Evolutionary conservation across 2,797 vertebrate species (phyloP), one percentile per base, ranked within the genome.

Genomic region (Callimico goeldii): DNA sequence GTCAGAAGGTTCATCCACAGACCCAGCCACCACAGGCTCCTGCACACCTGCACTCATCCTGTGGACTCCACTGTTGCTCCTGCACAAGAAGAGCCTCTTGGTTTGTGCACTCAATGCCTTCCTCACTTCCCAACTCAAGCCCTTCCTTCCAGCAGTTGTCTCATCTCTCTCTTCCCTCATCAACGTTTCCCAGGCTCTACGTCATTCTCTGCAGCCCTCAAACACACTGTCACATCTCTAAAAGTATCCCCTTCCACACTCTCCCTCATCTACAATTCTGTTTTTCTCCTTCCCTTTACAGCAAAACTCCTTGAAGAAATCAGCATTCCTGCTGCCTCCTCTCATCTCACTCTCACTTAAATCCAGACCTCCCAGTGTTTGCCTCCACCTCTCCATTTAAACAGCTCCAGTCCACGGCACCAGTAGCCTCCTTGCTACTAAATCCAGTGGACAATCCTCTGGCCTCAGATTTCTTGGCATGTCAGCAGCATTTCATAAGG

Each of bases 281-380:
- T 73, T 81, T 76, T 64, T 84, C 30, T 19, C 48, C 50, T 76
- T 50, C 28, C 20, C n/a, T 83, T 92, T 36, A 89, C 0, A 43
- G 64, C 30, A 75, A 93, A 93, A 75, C 22, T 61, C 55, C 82
- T 91, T 52, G 15, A 75, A 90, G 46, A 43, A 77, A 30, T 85
- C 64, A 64, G n/a, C 57, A 22, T 0, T 82, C 61, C 39, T 81
- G 28, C 20, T 28, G 11, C 61, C 28, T 57, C 55, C 58, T 73
- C 36, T 67, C 15, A 19, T 17, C n/a, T 94, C 28, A n/a, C 7
- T 88, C 48, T 73, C 57, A 83, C 50, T 76, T 26, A 92, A 90
- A 88, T 70, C 28, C 24, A 55, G 12, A 17, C 52, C 24, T 11
- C 26, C 14, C 19, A 30, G 7, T 39, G 89, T 41, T 90, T 20